Conservation (phyloP, 2,113 vertebrate species). For the Planiliza haematocheilus region DNA sequence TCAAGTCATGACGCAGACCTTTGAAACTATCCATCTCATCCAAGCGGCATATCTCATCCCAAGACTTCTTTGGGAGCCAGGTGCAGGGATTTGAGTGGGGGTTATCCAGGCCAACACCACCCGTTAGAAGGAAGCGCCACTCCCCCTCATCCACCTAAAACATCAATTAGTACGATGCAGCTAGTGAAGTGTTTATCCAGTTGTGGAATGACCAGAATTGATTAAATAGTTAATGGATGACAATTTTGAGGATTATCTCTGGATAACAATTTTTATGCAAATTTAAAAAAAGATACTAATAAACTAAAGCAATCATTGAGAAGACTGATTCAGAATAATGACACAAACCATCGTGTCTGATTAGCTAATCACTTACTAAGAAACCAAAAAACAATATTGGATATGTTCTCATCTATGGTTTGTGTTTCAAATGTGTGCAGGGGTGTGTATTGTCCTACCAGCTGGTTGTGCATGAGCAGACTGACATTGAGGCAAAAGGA, state of each 20-base stretch:
- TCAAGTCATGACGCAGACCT: constrained; percentile 83
- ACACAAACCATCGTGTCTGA: neutral
- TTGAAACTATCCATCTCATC: constrained; percentile 83
- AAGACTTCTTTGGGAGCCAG: constrained; percentile 90
- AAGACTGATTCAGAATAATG: constrained; percentile 1
- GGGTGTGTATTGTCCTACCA: constrained; percentile 75
- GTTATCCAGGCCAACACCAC: constrained; percentile 90
- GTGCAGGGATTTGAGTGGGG: constrained; percentile 86
- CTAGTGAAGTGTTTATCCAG: constrained; percentile 7
- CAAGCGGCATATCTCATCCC: constrained; percentile 91
- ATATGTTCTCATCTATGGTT: constrained; percentile 6
- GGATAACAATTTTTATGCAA: constrained; percentile 1
- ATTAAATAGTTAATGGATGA: constrained; percentile 13
- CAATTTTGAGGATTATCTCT: constrained; percentile 11
- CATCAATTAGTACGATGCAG: constrained; percentile 7
- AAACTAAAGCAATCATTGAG: neutral
- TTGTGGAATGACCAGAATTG: neutral
- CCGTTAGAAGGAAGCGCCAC: constrained; percentile 91
- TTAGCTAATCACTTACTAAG: constrained; percentile 1
- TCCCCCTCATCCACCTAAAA: constrained; percentile 86
- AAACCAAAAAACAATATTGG: neutral
- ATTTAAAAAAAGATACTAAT: constrained; percentile 11
- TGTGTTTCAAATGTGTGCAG: constrained; percentile 4
- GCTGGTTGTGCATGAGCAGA: constrained; percentile 84
- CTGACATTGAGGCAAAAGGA: constrained; percentile 90